A percentile compares a stretch with the other conserved stretches of the same genome.
Conservation (phyloP, 2,113 vertebrate species). For the Anser brachyrhynchus region DNA sequence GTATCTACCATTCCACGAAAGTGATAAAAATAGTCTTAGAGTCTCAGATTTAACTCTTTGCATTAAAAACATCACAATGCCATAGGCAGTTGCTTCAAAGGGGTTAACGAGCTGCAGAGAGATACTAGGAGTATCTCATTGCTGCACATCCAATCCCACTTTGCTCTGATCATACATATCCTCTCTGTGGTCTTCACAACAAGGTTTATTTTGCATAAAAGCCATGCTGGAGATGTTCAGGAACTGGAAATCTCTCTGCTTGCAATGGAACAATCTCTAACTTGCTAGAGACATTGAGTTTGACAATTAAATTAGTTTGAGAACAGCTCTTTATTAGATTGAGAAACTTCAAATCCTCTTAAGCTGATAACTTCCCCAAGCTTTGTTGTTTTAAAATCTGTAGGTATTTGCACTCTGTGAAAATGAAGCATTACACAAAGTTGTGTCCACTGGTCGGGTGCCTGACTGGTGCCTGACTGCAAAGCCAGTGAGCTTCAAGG, state of each 20-base stretch:
- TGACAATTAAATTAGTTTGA: background rate
- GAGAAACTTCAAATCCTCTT: background rate
- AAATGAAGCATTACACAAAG: background rate
- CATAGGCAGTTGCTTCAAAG: background rate
- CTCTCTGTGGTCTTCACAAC: background rate
- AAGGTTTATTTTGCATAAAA: background rate
- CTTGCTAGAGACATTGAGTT: background rate
- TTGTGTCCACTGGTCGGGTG: background rate
- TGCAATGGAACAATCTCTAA: background rate
- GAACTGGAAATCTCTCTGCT: background rate
- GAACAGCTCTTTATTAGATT: background rate
- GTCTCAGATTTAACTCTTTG: background rate
- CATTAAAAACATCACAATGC: background rate
- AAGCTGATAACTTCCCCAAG: background rate
- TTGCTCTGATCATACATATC: background rate
- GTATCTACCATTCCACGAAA: background rate
- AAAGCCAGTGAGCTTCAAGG: background rate
- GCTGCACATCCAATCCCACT: background rate
- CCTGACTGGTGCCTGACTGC: background rate
- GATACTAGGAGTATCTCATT: background rate
- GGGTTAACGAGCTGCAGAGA: background rate
- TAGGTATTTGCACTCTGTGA: background rate
- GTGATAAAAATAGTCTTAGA: background rate
- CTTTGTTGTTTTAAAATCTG: background rate
- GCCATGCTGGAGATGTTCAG: background rate